Base-by-base conservation (phyloP, 2,797 vertebrate genomes). In the Aythya fuligula region DNA sequence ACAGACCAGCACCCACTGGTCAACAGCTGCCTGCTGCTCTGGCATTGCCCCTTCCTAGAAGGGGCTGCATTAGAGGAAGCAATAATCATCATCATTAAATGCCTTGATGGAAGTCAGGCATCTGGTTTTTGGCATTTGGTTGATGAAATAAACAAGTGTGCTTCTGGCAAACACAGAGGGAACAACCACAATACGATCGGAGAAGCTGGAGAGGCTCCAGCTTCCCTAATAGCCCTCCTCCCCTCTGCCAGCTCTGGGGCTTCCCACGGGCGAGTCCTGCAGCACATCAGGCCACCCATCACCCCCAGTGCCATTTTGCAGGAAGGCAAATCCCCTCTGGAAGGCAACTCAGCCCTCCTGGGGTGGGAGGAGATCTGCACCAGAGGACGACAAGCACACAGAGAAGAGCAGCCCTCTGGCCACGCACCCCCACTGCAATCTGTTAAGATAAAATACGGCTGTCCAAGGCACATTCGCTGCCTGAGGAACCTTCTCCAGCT, bases 131-230 rank as follows among this genome's bases (percentile, higher is more conserved):
- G 71, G 89, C 76, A n/a, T 92, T 94, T 90, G 85, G 94, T 90
- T 97, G 95, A 95, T 87, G 85, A 96, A 95, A 92, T 90, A 97
- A 95, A 97, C 90, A 91, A 87, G 97, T 96, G 96, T 94, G 94
- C 94, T 97, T 97, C 90, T 97, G 96, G 90, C 88, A 88, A 86
- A 84, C 65, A 39, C 0, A 0, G 54, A 76, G 51, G 85, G 90
- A 96, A 87, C 95, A 98, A 98, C 97, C 96, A 92, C 32, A 85
- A 94, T 85, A 75, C 43, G 56, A 97, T 74, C 38, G 60, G 71
- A 57, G 70, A 60, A 70, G 70, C 81, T 95, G 96, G 96, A 96
- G 75, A 51, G 75, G 72, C 81, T 97, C 95, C 95, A 97, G 11
- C 32, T 77, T 83, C 80, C 91, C 90, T 85, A 54, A 95, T 30